phyloP scores from a whole-genome alignment of 2,113 vertebrate species.

The Datnioides undecimradiatus region DNA sequence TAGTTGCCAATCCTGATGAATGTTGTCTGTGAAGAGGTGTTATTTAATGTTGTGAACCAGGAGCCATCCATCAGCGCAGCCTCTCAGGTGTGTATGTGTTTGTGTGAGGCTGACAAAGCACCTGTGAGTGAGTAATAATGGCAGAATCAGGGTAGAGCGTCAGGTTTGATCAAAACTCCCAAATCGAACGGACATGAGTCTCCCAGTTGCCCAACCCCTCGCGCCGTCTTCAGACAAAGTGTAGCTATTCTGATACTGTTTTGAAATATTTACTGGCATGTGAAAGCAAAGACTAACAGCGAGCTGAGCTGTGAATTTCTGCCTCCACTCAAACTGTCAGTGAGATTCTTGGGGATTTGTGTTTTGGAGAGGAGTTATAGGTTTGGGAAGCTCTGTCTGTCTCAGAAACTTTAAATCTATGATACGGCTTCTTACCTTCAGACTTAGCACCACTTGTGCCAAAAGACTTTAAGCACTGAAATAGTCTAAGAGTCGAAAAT shows the following conservation, averaged over 20 bases:
- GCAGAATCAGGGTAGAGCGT: constrained; percentile 70
- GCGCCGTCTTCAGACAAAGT: constrained; percentile 23
- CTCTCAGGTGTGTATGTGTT: constrained; percentile 43
- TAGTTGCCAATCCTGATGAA: constrained; percentile 39
- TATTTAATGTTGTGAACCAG: constrained; percentile 40
- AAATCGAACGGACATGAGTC: constrained; percentile 52
- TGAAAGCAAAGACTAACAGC: constrained; percentile 54
- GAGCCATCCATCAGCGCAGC: constrained; percentile 14
- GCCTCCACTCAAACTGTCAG: constrained; percentile 64
- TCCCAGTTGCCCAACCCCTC: constrained; percentile 41
- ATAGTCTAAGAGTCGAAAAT: constrained; percentile 28
- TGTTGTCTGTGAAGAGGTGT: constrained; percentile 30
- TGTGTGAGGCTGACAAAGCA: constrained; percentile 16
- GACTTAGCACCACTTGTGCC: constrained; percentile 39
- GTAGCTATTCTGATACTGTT: constrained; percentile 51
- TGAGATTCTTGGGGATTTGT: constrained; percentile 62
- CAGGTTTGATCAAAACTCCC: constrained; percentile 61
- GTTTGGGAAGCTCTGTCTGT: constrained; percentile 52
- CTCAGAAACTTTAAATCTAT: constrained; percentile 58
- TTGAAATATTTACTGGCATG: constrained; percentile 61
- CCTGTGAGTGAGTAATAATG: constrained; percentile 65
- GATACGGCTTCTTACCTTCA: constrained; percentile 54
- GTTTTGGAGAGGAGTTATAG: constrained; percentile 54
- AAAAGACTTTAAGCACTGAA: constrained; percentile 45
- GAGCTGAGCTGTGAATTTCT: constrained; percentile 54